Percentiles rank a stretch among this genome's conserved stretches.
Conservation (phyloP, 2,113 vertebrate species). For the Recurvirostra avosetta region DNA sequence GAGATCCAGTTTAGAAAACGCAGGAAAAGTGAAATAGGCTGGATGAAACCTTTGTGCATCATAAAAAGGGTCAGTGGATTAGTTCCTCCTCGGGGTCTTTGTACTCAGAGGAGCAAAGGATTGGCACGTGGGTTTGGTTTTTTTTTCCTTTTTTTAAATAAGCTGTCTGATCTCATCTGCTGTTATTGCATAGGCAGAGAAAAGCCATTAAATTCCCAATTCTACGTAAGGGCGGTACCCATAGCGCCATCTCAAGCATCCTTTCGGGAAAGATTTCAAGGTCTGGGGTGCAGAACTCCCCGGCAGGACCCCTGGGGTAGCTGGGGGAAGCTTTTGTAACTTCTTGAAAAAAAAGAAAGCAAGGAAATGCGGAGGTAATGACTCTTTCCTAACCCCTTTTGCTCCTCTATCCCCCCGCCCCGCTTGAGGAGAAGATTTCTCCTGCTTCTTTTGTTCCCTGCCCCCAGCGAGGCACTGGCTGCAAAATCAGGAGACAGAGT, state of each 20-base stretch:
- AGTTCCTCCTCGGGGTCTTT: background rate
- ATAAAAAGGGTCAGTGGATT: background rate
- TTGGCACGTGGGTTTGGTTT: background rate
- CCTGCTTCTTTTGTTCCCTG: background rate
- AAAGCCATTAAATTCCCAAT: background rate
- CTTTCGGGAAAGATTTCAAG: background rate
- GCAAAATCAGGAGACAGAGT: background rate
- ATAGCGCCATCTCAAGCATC: background rate
- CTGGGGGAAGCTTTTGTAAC: background rate
- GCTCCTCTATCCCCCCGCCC: too few species aligned
- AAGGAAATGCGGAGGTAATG: background rate
- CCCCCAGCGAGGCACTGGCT: background rate
- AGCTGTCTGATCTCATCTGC: background rate
- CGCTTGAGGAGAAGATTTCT: background rate
- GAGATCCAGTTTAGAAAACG: background rate
- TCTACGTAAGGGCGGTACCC: background rate
- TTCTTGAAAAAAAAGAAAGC: background rate
- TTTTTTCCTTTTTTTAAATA: background rate
- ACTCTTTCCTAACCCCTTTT: background rate
- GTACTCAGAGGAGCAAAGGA: background rate
- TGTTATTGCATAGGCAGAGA: background rate
- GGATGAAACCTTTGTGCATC: background rate
- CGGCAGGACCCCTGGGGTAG: background rate
- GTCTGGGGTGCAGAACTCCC: background rate
- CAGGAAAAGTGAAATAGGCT: background rate